Conservation (phyloP, 2,888 invertebrate species). For the Cenopis cana region DNA sequence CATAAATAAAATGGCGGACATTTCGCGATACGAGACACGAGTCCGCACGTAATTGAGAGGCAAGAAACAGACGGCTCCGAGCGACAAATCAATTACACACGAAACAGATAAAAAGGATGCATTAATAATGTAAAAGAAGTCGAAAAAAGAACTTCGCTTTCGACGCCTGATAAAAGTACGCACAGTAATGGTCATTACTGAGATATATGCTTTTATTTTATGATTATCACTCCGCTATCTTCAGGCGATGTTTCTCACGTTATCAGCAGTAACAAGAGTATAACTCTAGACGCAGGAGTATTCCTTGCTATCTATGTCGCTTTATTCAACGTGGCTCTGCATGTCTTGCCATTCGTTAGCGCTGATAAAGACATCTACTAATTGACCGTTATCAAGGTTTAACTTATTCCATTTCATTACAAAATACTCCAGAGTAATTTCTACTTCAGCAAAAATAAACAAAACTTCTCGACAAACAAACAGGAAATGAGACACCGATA, state of each 20-base stretch:
- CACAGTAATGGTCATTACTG: conserved; percentile 42
- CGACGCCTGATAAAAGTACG: conserved; percentile 43
- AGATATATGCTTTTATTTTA: conserved; percentile 40
- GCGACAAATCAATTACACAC: conserved; percentile 81
- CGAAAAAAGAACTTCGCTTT: conserved; percentile 62
- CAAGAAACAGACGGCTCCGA: conserved; percentile 71
- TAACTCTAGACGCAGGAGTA: conserved; percentile 25
- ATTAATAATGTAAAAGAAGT: conserved; percentile 68
- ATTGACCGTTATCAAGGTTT: conserved; percentile 27
- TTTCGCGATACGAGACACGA: conserved; percentile 72
- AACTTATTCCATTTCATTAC: conserved; percentile 12
- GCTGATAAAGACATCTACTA: conserved; percentile 31
- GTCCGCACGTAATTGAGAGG: conserved; percentile 79
- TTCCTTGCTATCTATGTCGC: conserved; percentile 30
- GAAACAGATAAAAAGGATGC: conserved; percentile 77
- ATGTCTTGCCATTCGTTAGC: conserved; percentile 19
- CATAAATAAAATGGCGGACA: conserved; percentile 80
- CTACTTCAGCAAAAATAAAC: conserved; percentile 59
- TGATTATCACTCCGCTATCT: conserved; percentile 39
- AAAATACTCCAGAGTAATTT: conserved; percentile 19
- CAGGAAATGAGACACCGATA: conserved; percentile 75
- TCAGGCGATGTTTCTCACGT: conserved; percentile 38
- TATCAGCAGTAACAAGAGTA: conserved; percentile 33
- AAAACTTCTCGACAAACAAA: conserved; percentile 68
- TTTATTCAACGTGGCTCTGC: conserved; percentile 34